Conservation (phyloP, 2,888 invertebrate genomes). For the Pristionchus maxplancki region DNA sequence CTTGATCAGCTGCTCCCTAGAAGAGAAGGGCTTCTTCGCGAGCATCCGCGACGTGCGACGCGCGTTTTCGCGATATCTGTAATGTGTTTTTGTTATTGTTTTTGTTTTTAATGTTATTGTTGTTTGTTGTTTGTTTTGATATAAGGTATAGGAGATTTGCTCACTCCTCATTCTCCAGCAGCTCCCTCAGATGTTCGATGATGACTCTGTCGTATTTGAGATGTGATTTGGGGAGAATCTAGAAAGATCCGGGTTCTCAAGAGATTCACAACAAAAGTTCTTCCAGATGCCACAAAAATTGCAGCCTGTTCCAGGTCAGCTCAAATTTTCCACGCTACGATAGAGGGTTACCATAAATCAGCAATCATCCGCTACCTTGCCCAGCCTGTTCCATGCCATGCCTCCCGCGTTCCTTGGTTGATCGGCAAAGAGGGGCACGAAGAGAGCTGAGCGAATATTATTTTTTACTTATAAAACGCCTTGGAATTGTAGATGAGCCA, state of each 20-base stretch:
- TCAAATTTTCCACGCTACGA: too few species aligned
- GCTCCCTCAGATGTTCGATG: neutral
- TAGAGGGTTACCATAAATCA: neutral
- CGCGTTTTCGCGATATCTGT: constrained; percentile 9
- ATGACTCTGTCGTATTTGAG: neutral
- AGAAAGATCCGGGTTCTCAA: neutral
- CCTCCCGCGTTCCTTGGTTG: constrained; percentile 22
- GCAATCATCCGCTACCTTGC: neutral
- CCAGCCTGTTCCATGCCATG: constrained; percentile 22
- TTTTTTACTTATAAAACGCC: neutral
- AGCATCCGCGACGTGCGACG: constrained; percentile 9
- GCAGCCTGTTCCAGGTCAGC: too few species aligned
- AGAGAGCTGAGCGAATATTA: neutral
- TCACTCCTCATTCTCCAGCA: neutral
- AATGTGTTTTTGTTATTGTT: too few species aligned
- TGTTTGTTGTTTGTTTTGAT: neutral
- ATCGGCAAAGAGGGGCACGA: constrained; percentile 23
- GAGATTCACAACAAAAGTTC: neutral
- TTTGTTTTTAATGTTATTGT: neutral
- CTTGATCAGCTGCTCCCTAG: constrained; percentile 26
- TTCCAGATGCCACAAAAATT: too few species aligned
- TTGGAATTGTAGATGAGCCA: neutral
- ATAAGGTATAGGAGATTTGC: neutral
- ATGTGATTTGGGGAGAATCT: constrained; percentile 20
- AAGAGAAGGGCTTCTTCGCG: too few species aligned